Evolutionary conservation across 1,140 invertebrate species (phyloP).

Genomic region (Drosophila tristis): DNA sequence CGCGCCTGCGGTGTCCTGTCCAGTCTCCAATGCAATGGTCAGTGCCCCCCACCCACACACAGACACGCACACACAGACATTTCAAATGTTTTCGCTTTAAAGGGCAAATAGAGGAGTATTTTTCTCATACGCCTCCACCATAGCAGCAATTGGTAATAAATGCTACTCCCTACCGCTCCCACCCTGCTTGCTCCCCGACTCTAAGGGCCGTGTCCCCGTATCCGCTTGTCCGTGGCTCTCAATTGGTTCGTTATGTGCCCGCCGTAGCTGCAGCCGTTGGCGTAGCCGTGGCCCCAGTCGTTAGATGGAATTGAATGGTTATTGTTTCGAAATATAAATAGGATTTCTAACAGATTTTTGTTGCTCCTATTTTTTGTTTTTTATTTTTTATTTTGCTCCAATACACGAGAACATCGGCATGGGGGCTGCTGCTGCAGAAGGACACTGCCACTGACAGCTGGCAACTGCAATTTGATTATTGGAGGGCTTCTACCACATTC

Average conservation of each 20-base stretch:
- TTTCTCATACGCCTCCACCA: slow-evolving; percentile 57
- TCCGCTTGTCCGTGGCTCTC: slow-evolving; percentile 48
- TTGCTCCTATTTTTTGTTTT: slow-evolving; percentile 24
- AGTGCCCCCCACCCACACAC: slow-evolving; percentile 35
- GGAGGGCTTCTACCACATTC: slow-evolving; percentile 10
- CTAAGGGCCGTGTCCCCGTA: not conserved
- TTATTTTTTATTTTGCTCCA: not conserved
- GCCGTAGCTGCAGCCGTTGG: slow-evolving; percentile 16
- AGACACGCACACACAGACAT: slow-evolving; percentile 10
- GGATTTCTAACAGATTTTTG: slow-evolving; percentile 77
- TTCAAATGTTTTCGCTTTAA: slow-evolving; percentile 72
- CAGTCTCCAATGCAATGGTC: slow-evolving; percentile 31
- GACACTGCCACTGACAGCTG: slow-evolving; percentile 56
- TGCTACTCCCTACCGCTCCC: slow-evolving; percentile 55
- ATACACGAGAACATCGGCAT: not conserved
- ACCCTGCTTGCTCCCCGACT: not conserved
- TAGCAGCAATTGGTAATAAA: slow-evolving; percentile 74
- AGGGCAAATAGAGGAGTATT: slow-evolving; percentile 52
- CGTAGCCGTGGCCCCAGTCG: slow-evolving; percentile 55
- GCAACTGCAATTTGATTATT: slow-evolving; percentile 80
- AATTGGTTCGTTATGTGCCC: slow-evolving; percentile 77
- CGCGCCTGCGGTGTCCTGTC: slow-evolving; percentile 70
- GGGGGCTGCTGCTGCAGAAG: not conserved
- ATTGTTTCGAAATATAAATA: slow-evolving; percentile 83
- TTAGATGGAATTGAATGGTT: slow-evolving; percentile 82